These are phyloP conservation scores for Pherbina coryleti DNA, from an alignment of 2,888 invertebrate species.

Conservation along the genomic window DNA sequence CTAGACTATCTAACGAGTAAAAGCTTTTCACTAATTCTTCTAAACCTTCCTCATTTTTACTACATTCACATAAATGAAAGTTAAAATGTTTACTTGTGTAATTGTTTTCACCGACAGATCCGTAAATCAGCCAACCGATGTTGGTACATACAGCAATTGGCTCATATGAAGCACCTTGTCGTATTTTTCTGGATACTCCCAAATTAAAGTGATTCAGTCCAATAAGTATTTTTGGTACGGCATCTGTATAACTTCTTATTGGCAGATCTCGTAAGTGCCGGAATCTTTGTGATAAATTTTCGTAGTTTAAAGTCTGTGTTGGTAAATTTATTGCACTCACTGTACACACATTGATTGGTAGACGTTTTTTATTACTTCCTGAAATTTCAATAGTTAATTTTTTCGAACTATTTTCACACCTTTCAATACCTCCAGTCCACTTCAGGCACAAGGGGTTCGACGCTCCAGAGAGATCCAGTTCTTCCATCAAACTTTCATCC, in stretches of 20 bases:
- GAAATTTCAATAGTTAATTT: conserved; percentile 6
- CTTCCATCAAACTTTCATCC: conserved; percentile 1
- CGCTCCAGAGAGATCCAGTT: background rate
- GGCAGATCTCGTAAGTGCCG: conserved; percentile 26
- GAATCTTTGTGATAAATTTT: background rate
- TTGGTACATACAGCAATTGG: conserved; percentile 27
- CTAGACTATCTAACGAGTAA: background rate
- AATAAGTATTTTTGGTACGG: conserved; percentile 33
- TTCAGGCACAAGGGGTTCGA: conserved; percentile 11
- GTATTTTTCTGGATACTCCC: conserved; percentile 18
- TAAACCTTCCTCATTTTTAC: background rate
- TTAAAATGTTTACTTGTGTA: conserved; percentile 28
- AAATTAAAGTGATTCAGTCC: conserved; percentile 35
- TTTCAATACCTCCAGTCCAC: conserved; percentile 18
- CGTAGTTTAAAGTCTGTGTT: too few relatives aligned
- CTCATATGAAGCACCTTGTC: conserved; percentile 21
- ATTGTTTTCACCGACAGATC: background rate
- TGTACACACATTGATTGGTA: too few relatives aligned
- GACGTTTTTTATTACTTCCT: background rate
- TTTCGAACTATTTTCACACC: conserved; percentile 17
- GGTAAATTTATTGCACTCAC: too few relatives aligned
- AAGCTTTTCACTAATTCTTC: background rate
- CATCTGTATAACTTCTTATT: conserved; percentile 30
- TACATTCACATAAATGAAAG: conserved; percentile 16
- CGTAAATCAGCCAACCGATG: conserved; percentile 34